Conservation (phyloP, 2,797 vertebrate genomes). For the Poeciliopsis paucimaculata region DNA sequence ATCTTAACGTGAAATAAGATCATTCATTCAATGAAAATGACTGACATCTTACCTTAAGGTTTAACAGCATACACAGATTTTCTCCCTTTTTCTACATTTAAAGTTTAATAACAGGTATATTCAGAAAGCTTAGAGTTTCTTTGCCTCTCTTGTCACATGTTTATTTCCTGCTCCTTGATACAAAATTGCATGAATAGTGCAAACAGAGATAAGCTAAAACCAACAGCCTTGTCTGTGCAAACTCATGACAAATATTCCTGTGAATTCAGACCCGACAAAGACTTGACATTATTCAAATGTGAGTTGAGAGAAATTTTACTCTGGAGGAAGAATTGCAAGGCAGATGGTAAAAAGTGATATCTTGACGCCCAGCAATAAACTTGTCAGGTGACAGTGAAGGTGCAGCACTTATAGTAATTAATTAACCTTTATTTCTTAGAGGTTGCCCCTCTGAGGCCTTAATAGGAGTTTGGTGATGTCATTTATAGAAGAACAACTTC, state of each 20-base stretch:
- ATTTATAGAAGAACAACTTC: constrained; percentile 29
- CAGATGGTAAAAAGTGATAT: constrained; percentile 18
- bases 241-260: not conserved
- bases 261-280: not conserved
- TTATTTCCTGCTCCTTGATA: constrained; percentile 13
- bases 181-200: constrained; percentile 7
- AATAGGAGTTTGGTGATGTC: constrained; percentile 27
- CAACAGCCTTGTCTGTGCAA: not conserved
- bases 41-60: not conserved
- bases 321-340: constrained; percentile 2
- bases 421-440: constrained; percentile 36
- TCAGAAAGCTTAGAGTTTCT: not conserved
- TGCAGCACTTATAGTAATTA: constrained; percentile 34
- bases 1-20: too few species aligned
- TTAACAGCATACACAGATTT: not conserved
- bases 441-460: constrained; percentile 11
- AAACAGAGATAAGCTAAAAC: constrained; percentile 18
- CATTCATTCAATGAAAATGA: too few species aligned
- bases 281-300: not conserved
- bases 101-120: not conserved
- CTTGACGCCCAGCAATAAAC: constrained; percentile 37
- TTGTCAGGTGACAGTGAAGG: constrained; percentile 10
- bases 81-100: not conserved
- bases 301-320: not conserved
- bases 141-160: constrained; percentile 10